Percentiles rank a stretch among this genome's conserved stretches.
Conservation (phyloP, 2,797 vertebrate genomes). For the Poecilia wingei region DNA sequence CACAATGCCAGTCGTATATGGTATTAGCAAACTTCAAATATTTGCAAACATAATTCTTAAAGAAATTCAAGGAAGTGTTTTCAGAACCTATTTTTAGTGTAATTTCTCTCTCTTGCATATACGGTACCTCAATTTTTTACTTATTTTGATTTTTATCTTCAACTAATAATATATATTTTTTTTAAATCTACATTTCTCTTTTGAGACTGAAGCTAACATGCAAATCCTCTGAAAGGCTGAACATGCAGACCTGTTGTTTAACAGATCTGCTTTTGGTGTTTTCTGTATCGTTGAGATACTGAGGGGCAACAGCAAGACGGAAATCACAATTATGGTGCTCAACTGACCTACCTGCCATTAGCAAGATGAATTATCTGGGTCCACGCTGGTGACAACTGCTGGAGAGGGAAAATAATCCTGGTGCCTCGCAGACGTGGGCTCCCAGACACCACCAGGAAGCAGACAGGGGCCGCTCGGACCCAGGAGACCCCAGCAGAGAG, state of each 20-base stretch:
- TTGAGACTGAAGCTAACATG: constrained; percentile 3
- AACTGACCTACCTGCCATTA: constrained; percentile 84
- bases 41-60: not conserved
- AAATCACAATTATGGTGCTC: constrained; percentile 75
- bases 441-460: constrained; percentile 83
- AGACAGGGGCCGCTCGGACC: constrained; percentile 76
- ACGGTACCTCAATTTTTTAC: not conserved
- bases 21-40: not conserved
- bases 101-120: not conserved
- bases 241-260: constrained; percentile 22
- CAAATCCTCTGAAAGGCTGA: not conserved
- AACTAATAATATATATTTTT: not conserved
- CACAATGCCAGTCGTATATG: not conserved
- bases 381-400: constrained; percentile 80
- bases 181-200: not conserved
- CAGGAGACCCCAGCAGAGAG: constrained; percentile 65
- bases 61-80: not conserved
- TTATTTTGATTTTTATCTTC: not conserved
- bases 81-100: not conserved
- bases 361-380: constrained; percentile 83
- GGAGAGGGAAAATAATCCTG: constrained; percentile 86
- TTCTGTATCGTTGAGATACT: constrained; percentile 36
- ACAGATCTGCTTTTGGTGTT: constrained; percentile 46
- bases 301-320: constrained; percentile 52
- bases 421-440: constrained; percentile 80